These are phyloP conservation scores for Ctenomys sociabilis DNA, from an alignment of 2,113 vertebrate species.

Conservation along the genomic window DNA sequence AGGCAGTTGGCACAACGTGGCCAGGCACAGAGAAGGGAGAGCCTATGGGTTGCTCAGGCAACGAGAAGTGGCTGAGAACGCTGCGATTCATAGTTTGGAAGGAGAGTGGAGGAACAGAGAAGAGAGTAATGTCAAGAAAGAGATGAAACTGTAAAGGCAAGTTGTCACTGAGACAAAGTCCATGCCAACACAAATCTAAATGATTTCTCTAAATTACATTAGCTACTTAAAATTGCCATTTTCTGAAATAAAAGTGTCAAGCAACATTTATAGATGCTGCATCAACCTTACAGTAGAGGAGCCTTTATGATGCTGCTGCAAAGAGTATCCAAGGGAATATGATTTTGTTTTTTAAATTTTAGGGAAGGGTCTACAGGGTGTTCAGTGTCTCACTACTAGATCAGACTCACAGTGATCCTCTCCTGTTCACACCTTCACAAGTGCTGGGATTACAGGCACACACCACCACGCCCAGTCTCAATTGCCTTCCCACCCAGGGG, in stretches of 20 bases:
- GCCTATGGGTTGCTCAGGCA: background rate
- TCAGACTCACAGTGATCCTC: too few relatives aligned
- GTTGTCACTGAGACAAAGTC: background rate
- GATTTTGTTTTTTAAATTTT: background rate
- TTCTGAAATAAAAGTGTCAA: conserved; percentile 7
- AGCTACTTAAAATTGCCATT: background rate
- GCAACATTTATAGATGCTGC: background rate
- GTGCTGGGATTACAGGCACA: too few relatives aligned
- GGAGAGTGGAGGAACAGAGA: background rate
- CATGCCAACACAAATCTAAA: conserved; percentile 19
- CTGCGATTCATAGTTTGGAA: background rate
- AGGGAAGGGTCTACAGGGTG: too few relatives aligned
- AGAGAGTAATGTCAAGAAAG: too few relatives aligned
- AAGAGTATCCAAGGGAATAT: background rate
- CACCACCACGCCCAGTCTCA: too few relatives aligned
- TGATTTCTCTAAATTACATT: background rate
- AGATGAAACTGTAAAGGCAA: background rate
- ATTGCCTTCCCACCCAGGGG: too few relatives aligned
- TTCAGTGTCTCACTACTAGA: too few relatives aligned
- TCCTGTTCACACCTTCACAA: too few relatives aligned
- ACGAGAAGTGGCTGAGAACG: background rate
- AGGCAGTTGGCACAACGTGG: background rate
- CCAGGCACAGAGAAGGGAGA: background rate
- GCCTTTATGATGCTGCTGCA: background rate
- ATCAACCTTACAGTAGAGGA: background rate